Evolutionary conservation across 2,888 invertebrate species (phyloP).

Genomic region (Diogma glabrata): DNA sequence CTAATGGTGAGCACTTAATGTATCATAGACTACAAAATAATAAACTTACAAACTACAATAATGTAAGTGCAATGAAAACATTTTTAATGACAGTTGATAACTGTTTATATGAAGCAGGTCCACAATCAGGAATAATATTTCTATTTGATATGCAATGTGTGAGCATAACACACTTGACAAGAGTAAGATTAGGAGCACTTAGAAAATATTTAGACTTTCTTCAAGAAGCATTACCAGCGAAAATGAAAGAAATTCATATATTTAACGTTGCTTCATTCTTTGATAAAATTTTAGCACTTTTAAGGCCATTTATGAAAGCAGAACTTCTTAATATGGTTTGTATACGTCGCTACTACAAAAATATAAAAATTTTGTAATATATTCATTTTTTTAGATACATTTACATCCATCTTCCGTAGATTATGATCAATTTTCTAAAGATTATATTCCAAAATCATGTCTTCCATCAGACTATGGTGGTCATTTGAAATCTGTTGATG

Average conservation of each 20-base stretch:
- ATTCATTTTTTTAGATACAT: conserved; percentile 39
- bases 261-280: conserved; percentile 48
- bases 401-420: conserved; percentile 46
- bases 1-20: conserved; percentile 47
- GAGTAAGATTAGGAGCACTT: conserved; percentile 44
- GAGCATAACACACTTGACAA: conserved; percentile 45
- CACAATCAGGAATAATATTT: conserved; percentile 50
- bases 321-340: conserved; percentile 42
- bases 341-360: too few relatives aligned
- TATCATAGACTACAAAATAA: conserved; percentile 47
- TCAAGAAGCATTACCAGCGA: conserved; percentile 56
- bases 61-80: conserved; percentile 47
- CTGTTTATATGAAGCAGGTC: conserved; percentile 44
- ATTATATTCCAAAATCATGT: conserved; percentile 42
- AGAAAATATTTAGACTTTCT: conserved; percentile 54
- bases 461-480: conserved; percentile 53
- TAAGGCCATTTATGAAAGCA: conserved; percentile 48
- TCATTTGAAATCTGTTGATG: conserved; percentile 28
- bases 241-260: conserved; percentile 53
- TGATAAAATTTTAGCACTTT: conserved; percentile 45
- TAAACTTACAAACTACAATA: conserved; percentile 45
- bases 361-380: conserved; percentile 1
- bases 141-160: conserved; percentile 58
- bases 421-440: conserved; percentile 43
- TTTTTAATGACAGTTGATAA: conserved; percentile 48